Evolutionary conservation across 2,797 vertebrate species (phyloP), one percentile per base, ranked within the genome.

Genomic region (Sebastiscus tertius): DNA sequence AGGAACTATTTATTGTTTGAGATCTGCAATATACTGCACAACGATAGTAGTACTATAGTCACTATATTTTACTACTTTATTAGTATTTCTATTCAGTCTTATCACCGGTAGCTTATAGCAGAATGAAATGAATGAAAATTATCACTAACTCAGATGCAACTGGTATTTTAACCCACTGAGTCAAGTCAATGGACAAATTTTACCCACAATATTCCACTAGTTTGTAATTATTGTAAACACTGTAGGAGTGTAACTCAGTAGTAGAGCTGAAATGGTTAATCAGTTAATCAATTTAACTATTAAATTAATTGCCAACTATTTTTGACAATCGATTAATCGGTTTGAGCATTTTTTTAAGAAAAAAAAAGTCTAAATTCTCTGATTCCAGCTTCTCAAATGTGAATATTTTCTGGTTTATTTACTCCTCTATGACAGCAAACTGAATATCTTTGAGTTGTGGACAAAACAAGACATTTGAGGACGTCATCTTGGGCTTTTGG

Each of bases 1-100:
- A 61, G 55, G 22, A 88, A 46, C 64, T 80, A 55, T 72, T 52
- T 58, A 79, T 77, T 65, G 29, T 72, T 65, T 71, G 26, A 70
- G 60, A 71, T 72, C n/a, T 62, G 55, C 42, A 80, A 65, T 36
- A 49, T 49, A 71, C 24, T 71, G 42, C 33, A 71, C 55, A 79
- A 72, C 22, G 83, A 72, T n/a, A 56, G 22, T 46, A n/a, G 55
- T 58, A 68, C 31, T 64, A 67, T 54, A 55, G 59, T 52, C 58
- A 14, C 9, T 24, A 60, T 76, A 62, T 27, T 68, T 36, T 24
- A 56, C 59, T 52, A 46, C 10, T 72, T 78, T 8, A 59, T 27
- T 69, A 39, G 14, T 3, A 12, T 75, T 62, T 63, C 18, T 73
- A 56, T 49, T 78, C 4, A 75, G 55, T 79, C 29, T 26, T 61